Evolutionary conservation across 2,113 vertebrate species (phyloP), one percentile per base, ranked within the genome.

Genomic region (Galeopterus variegatus): DNA sequence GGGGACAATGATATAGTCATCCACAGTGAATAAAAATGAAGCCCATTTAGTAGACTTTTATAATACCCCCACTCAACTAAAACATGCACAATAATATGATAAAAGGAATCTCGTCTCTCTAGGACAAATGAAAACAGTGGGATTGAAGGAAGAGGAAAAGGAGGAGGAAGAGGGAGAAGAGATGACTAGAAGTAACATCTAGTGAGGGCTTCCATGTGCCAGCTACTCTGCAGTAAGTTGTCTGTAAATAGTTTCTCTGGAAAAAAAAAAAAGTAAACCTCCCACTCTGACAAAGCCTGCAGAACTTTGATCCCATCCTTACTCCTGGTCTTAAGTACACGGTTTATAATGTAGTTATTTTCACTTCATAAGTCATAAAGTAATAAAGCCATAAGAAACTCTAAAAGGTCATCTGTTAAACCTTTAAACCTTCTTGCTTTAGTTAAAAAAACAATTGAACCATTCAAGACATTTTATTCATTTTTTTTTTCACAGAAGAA

Each of bases 291-390:
- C 52, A 48, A 87, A 56, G 76, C 48, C n/a, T 87, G 15, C 41
- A 90, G 77, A 96, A 70, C 60, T 88, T 88, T 95, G 85, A 90
- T 95, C 73, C 94, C 26, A 79, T 60, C 24, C 18, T 70, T 88
- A 75, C 33, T 90, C 69, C 24, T 70, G 69, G 52, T 77, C 36
- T 93, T 97, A 96, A 95, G 82, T 73, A 70, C n/a, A 92, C 14
- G 92, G 48, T 95, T 96, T 94, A 81, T 76, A 60, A 77, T 72
- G 60, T 52, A 95, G n/a, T 80, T 90, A 93, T 92, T 95, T 95
- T 96, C 19, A 88, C 88, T 77, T 96, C 26, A 85, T 88, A 97
- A 96, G 95, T 96, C 88, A 85, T 92, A 84, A 92, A 94, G 84
- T 67, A 85, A 88, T 96, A 92, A 97, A 97, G 19, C 45, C 23